A percentile compares a stretch with the other conserved stretches of the same genome.
Conservation (phyloP, 1,140 invertebrate species). For the Lepidurus couesii region DNA sequence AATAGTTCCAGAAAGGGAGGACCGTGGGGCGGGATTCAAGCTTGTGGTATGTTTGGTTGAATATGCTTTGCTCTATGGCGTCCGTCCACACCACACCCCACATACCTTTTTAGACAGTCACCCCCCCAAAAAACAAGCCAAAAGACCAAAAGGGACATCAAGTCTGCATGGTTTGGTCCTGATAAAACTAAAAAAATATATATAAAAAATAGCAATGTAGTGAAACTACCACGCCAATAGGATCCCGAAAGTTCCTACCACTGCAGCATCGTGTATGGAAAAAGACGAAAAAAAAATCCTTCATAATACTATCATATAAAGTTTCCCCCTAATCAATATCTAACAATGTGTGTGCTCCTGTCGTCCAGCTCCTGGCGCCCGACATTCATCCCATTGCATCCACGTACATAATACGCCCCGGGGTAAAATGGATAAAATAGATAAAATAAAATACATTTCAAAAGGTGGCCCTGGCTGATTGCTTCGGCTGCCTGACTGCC, state of each 20-base stretch:
- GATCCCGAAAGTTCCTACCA: not conserved
- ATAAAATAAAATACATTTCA: not conserved
- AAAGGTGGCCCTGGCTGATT: slow-evolving; percentile 15
- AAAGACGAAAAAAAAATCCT: not conserved
- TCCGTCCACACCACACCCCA: slow-evolving; percentile 8
- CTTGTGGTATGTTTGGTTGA: not conserved
- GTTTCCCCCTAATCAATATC: slow-evolving; percentile 22
- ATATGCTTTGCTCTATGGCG: not conserved
- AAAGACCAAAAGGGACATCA: not conserved
- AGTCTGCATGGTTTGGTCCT: slow-evolving; percentile 18
- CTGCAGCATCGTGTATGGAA: not conserved
- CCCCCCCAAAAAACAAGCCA: not conserved
- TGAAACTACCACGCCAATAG: not conserved
- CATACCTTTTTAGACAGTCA: not conserved
- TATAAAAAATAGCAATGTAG: not conserved
- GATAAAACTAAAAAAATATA: slow-evolving; percentile 3
- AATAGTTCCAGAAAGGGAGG: not conserved
- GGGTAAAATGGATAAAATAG: not conserved
- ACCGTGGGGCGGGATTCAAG: not conserved
- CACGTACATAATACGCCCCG: slow-evolving; percentile 21
- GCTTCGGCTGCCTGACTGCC: not conserved
- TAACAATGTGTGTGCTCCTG: slow-evolving; percentile 1
- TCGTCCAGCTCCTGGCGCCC: slow-evolving; percentile 8
- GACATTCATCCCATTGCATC: slow-evolving; percentile 21
- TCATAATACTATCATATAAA: slow-evolving; percentile 11